Base-by-base conservation (phyloP, 1,140 invertebrate genomes). In the Calephelis virginiensis region DNA sequence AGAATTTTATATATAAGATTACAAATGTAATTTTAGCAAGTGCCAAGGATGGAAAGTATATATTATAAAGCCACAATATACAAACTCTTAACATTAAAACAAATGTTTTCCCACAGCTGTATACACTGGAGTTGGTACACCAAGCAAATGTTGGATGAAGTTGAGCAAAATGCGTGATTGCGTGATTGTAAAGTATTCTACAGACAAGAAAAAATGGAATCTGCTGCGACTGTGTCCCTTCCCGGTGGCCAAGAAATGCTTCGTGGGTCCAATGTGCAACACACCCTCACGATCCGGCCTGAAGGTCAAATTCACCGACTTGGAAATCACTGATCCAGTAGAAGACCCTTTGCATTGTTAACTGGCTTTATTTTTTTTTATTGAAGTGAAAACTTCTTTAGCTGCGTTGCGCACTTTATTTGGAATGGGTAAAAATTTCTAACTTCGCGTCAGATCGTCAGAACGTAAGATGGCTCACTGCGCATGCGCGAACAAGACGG, bases 111-210 rank as follows among this genome's bases (percentile, higher is more conserved):
- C 77, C 70, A 38, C 75, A 88, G 85, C 81, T 45, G 43, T 82
- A 8, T 89, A 73, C 56, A 66, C 68, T 0, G 83, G 83, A 0
- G 64, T 85, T 49, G 50, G 50, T 17, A 28, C 50, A 28, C 80
- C 86, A 5, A 67, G 68, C 0, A 86, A 84, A 62, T 89, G 84
- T 68, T 89, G 78, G 76, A 38, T 89, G 10, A 77, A 80, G 7
- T 46, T 89, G 7, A 81, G 75, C 11, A 80, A 74, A 74, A 49
- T 77, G 0, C 61, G 70, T 3, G 70, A 75, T 17, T 77, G 78
- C 0, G 64, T 85, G 7, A 82, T 82, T 43, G 75, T 86, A 0
- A 86, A 89, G 63, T 85, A 86, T 49, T 86, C 86, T 7, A 69
- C 60, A 5, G 82, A 89, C 46, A 81, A 80, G 11, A 56, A 60